phyloP scores from a whole-genome alignment of 92 coral and sea anemone species.

The Siderastrea siderea region DNA sequence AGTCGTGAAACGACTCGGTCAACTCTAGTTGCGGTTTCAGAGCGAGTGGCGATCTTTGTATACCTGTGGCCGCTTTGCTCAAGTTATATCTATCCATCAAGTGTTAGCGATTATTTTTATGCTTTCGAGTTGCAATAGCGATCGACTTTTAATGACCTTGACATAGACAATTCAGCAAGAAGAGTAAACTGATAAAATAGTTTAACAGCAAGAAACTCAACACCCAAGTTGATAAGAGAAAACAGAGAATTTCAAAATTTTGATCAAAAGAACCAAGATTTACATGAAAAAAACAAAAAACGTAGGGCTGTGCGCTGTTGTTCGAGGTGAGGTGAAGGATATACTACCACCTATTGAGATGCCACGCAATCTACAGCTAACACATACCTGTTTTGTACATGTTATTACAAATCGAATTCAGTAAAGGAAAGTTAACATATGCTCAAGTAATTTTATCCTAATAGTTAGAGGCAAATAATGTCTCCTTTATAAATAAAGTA shows the following conservation, averaged over 20 bases:
- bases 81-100: background rate
- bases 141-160: conserved; percentile 3
- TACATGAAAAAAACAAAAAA: background rate
- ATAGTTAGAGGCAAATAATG: background rate
- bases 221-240: background rate
- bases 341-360: background rate
- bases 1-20: background rate
- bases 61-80: background rate
- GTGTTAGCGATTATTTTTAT: background rate
- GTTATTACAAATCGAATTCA: background rate
- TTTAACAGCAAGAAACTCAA: background rate
- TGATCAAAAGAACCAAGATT: background rate
- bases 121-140: background rate
- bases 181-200: background rate
- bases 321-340: background rate
- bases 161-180: background rate
- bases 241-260: background rate
- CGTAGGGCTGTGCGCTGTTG: background rate
- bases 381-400: background rate
- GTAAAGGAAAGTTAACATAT: background rate
- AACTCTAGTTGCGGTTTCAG: background rate
- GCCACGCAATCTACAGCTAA: background rate
- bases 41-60: background rate
- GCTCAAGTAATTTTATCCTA: background rate
- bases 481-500: background rate